These are phyloP conservation scores for Crypturellus undulatus DNA, from an alignment of 2,113 vertebrate genomes.

Conservation along the genomic window DNA sequence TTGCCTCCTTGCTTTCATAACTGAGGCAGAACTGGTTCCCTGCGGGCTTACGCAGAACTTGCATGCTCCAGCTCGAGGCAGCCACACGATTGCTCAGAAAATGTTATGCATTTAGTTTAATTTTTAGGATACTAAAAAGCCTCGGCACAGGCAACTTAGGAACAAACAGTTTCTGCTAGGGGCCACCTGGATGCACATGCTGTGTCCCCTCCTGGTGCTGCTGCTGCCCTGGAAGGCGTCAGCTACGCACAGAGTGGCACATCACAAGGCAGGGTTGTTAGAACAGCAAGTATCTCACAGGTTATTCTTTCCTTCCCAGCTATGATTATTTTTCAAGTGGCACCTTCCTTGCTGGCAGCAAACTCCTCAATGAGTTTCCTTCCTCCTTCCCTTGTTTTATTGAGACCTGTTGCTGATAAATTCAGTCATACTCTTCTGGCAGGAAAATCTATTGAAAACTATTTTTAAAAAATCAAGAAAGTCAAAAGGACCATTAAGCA, in stretches of 20 bases:
- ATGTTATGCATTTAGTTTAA: background rate
- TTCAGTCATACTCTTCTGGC: background rate
- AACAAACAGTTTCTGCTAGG: accelerated
- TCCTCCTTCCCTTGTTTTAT: background rate
- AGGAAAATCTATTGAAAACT: background rate
- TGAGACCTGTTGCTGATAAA: background rate
- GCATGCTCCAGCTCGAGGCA: background rate
- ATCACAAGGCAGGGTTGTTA: background rate
- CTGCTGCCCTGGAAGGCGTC: background rate
- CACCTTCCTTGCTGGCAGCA: accelerated
- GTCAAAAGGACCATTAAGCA: background rate
- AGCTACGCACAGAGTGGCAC: accelerated
- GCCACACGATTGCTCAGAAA: background rate
- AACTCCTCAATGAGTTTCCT: background rate
- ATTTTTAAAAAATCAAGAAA: background rate
- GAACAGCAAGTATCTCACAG: background rate
- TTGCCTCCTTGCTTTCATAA: background rate
- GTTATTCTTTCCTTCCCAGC: background rate
- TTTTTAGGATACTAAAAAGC: background rate
- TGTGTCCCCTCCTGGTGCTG: background rate
- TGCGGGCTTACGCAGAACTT: background rate
- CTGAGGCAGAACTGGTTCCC: background rate
- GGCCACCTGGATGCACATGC: background rate
- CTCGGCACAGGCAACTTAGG: background rate
- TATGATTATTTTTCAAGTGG: background rate